phyloP scores from a whole-genome alignment of 2,113 vertebrate genomes.

The Ochotona curzoniae region DNA sequence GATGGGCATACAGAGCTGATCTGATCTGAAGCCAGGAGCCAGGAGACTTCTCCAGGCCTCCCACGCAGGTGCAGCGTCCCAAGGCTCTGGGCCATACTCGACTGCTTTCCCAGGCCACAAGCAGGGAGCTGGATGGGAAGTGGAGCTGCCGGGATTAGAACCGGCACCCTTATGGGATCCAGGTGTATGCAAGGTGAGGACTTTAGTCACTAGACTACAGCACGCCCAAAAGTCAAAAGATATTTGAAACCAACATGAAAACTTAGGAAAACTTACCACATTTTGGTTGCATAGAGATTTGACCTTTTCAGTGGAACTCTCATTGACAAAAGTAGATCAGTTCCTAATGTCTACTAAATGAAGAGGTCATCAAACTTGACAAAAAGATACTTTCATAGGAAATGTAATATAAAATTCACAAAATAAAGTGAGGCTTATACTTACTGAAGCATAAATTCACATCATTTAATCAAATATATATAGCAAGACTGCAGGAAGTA shows the following conservation, averaged over 20 bases:
- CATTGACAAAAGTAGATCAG: conserved; percentile 4
- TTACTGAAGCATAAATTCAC: conserved; percentile 20
- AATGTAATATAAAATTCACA: conserved; percentile 36
- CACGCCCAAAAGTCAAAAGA: background rate
- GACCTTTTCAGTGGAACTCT: background rate
- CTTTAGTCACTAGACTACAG: no score
- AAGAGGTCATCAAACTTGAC: conserved; percentile 7
- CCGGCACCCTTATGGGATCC: no score
- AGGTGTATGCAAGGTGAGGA: no score
- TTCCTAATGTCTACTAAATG: conserved; percentile 1
- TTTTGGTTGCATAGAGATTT: background rate
- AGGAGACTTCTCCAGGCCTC: no score
- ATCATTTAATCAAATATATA: background rate
- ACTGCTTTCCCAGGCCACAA: no score
- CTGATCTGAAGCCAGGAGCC: no score
- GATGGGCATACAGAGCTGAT: background rate
- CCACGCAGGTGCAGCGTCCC: no score
- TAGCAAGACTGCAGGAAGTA: background rate
- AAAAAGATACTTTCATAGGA: background rate
- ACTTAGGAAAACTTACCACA: background rate
- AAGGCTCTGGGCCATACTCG: no score
- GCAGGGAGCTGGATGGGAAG: no score
- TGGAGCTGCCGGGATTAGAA: no score
- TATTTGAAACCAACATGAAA: conserved; percentile 1
- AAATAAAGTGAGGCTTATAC: conserved; percentile 50